Base-by-base conservation (phyloP, 2,797 vertebrate species). In the Trichosurus vulpecula region DNA sequence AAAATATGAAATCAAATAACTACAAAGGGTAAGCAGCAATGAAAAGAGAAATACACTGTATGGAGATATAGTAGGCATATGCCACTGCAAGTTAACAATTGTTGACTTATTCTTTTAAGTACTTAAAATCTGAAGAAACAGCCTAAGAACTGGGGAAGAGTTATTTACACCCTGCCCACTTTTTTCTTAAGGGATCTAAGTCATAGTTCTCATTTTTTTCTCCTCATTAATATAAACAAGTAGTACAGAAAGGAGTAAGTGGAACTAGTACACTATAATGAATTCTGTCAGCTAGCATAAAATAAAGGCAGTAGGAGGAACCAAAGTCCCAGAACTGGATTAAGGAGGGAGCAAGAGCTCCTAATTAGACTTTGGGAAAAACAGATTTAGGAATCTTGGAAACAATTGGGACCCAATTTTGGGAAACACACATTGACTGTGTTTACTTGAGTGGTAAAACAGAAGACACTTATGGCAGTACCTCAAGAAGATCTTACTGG, bases 1-100 rank as follows among this genome's bases (percentile, higher is more conserved):
- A 16, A 90, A 53, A 54, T 19, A 31, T 90, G 30, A 90, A 95
- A 95, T 91, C 53, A 91, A 41, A 95, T 90, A 87, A 93, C 90
- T 22, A 91, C 58, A 47, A 94, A 53, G 55, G 74, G 54, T 92
- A 90, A 47, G 74, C 0, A 30, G 94, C 51, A 57, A 91, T 93
- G 41, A 12, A n/a, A 52, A 4, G 6, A 87, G 30, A 94, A 19
- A 19, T 31, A 66, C 31, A 30, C 51, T 47, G n/a, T 12, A 9
- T 19, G 52, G 31, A 53, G 19, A 22, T n/a, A 14, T 6, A 57
- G 91, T 6, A 92, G 41, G 29, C 10, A 52, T 30, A 58, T 90
- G 29, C 30, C 0, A 3, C 3, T 19, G 1, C 0, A 19, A 53
- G 41, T 92, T 54, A 61, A 16, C 22, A 52, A 29, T 53, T 47